phyloP scores from a whole-genome alignment of 2,888 invertebrate genomes.

The Metellina segmentata region DNA sequence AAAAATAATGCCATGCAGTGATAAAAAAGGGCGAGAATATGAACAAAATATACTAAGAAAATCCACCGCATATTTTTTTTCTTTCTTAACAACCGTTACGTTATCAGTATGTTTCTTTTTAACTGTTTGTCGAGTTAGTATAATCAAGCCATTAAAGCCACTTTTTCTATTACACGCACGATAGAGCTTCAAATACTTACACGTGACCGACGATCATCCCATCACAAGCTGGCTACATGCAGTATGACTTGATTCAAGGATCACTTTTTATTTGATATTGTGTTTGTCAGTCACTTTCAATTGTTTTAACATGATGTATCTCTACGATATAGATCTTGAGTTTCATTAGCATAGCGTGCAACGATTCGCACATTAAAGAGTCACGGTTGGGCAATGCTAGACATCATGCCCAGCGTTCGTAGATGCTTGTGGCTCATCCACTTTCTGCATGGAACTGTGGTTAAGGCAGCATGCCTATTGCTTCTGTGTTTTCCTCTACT shows the following conservation, averaged over 20 bases:
- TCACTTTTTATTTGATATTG: slow-evolving; percentile 32
- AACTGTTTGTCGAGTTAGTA: neutral
- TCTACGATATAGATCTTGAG: slow-evolving; percentile 50
- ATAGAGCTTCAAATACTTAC: slow-evolving; percentile 28
- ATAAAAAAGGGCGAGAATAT: too few species aligned
- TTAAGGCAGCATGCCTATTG: too few species aligned
- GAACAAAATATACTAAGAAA: too few species aligned
- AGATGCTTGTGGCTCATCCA: too few species aligned
- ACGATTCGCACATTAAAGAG: slow-evolving; percentile 36
- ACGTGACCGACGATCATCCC: slow-evolving; percentile 37
- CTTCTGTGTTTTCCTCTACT: too few species aligned
- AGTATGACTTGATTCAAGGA: slow-evolving; percentile 2
- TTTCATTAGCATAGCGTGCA: slow-evolving; percentile 65
- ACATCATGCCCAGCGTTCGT: neutral
- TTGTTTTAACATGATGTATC: slow-evolving; percentile 57
- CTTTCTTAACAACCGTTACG: neutral
- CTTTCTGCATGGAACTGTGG: too few species aligned
- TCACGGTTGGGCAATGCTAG: slow-evolving; percentile 43
- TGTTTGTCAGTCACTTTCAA: slow-evolving; percentile 45
- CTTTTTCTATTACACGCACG: slow-evolving; percentile 6
- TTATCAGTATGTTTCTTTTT: neutral
- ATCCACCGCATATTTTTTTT: too few species aligned
- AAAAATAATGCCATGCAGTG: too few species aligned
- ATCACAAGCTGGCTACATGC: slow-evolving; percentile 13
- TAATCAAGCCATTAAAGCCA: slow-evolving; percentile 30